Evolutionary conservation across 2,113 vertebrate genomes (phyloP).

Genomic region (Origma solitaria): DNA sequence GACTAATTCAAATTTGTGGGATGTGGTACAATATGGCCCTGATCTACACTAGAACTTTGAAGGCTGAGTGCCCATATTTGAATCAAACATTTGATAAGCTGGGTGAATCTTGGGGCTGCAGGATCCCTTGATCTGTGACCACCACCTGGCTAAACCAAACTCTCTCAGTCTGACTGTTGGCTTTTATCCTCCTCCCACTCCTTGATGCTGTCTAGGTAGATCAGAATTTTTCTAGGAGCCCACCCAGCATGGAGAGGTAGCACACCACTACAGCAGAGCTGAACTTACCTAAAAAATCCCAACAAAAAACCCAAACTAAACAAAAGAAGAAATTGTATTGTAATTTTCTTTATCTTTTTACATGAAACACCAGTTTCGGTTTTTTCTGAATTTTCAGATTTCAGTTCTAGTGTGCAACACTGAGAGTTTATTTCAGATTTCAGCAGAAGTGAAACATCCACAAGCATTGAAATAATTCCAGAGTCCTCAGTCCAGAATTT

Average conservation of each 20-base stretch:
- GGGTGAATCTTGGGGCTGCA: not conserved
- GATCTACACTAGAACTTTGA: not conserved
- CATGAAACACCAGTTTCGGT: not conserved
- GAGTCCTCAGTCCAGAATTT: not conserved
- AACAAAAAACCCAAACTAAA: not conserved
- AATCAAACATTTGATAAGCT: rapidly evolving
- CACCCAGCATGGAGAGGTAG: not conserved
- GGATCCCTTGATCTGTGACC: not conserved
- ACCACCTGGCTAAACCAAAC: not conserved
- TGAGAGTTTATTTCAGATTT: not conserved
- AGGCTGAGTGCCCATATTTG: not conserved
- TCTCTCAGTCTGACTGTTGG: not conserved
- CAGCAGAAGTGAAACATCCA: not conserved
- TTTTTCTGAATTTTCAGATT: not conserved
- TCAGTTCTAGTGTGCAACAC: not conserved
- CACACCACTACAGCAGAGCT: not conserved
- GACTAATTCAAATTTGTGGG: not conserved
- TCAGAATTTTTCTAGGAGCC: not conserved
- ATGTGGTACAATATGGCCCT: not conserved
- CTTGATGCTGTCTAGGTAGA: not conserved
- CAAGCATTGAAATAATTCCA: not conserved
- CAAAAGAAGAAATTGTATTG: not conserved
- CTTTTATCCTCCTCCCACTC: not conserved
- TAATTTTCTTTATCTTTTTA: not conserved
- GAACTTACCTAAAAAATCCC: rapidly evolving